Evolutionary conservation across 2,888 invertebrate genomes (phyloP), one percentile per base, ranked within the genome.

Genomic region (Drosophila demipolita): DNA sequence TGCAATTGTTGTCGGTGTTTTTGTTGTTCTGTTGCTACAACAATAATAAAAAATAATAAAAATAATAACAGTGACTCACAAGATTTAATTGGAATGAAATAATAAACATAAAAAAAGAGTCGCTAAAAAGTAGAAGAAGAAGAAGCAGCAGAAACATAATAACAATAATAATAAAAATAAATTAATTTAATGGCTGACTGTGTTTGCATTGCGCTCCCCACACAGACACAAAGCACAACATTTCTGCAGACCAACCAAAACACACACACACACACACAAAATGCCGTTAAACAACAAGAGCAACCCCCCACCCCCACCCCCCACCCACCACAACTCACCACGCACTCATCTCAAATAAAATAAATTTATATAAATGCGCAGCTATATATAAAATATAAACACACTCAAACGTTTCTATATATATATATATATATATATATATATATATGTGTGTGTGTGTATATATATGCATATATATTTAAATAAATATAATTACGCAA

Each of bases 161-260:
- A 89, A 88, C 82, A 88, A 84, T 81, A 90, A 90, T 84, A 91
- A 91, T 91, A 91, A 91, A 91, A 90, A 90, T 91, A 91, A 91
- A 91, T 91, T 90, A 90, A 90, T 90, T 90, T 91, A 82, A 91
- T 89, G 87, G 58, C 66, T 60, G 71, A 67, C 69, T 69, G 67
- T 75, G 75, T 65, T 70, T 75, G 71, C 66, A 59, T 49, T 67
- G 64, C 15, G 66, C 53, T 53, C 58, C 57, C 17, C 26, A 40
- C 54, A 20, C 55, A 33, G 32, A 50, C 45, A 32, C 58, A 66
- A 29, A 32, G 42, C 54, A 50, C 59, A 62, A 73, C 48, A 62
- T 29, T 52, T 33, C 20, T 29, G 36, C 58, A 73, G 36, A 38
- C 7, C 48, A 20, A 36, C 29, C 54, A 15, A 8, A 15, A 17